These are phyloP conservation scores for Stramonita haemastoma DNA, from an alignment of 2,888 invertebrate species.

Conservation along the genomic window DNA sequence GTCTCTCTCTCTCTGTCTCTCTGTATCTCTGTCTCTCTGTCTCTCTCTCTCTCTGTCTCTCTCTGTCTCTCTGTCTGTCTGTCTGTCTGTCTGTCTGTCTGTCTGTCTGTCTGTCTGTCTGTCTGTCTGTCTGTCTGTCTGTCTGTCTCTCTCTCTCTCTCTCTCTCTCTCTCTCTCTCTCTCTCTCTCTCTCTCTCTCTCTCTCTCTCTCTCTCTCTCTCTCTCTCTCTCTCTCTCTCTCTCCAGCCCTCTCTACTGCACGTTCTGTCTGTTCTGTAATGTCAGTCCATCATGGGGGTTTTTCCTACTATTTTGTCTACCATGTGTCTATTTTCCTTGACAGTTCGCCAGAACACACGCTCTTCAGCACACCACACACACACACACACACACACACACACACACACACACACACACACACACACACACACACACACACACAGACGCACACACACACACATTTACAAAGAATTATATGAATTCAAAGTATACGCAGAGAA, in stretches of 20 bases:
- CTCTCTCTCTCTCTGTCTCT: too few species aligned
- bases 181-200: background rate
- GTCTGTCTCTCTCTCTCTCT: background rate
- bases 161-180: background rate
- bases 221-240: background rate
- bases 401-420: too few species aligned
- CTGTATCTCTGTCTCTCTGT: too few species aligned
- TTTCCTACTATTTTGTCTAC: too few species aligned
- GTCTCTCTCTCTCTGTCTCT: too few species aligned
- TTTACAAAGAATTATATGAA: background rate
- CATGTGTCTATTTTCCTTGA: too few species aligned
- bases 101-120: conserved; percentile 9
- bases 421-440: background rate
- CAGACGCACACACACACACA: background rate
- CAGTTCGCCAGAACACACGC: too few species aligned
- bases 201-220: background rate
- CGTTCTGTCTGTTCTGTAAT: too few species aligned
- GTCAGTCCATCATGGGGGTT: too few species aligned
- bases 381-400: too few species aligned
- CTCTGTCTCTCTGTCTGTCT: background rate
- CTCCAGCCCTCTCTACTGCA: background rate
- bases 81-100: conserved; percentile 1
- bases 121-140: background rate
- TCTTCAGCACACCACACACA: too few species aligned
- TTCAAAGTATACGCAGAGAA: background rate